Evolutionary conservation across 2,888 invertebrate genomes (phyloP).

Genomic region (Diogma glabrata): DNA sequence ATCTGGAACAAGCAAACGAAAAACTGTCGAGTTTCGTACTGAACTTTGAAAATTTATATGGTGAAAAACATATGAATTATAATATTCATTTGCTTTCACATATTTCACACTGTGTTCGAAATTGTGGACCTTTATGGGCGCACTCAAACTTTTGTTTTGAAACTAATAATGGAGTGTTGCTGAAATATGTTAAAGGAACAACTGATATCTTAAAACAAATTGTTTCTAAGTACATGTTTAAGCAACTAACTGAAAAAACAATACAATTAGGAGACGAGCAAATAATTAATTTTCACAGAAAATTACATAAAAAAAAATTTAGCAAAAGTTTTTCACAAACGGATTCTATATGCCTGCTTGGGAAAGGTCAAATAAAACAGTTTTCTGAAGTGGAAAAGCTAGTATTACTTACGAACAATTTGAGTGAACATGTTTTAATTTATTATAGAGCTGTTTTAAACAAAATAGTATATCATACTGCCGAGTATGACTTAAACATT

Average conservation of each 20-base stretch:
- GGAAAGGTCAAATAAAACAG: neutral
- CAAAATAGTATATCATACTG: neutral
- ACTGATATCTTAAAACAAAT: slow-evolving; percentile 7
- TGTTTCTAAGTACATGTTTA: neutral
- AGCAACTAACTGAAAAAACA: neutral
- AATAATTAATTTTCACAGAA: neutral
- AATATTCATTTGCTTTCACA: slow-evolving; percentile 8
- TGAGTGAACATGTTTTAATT: neutral
- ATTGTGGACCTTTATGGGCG: slow-evolving; percentile 8
- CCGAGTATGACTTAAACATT: neutral
- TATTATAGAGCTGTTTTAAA: neutral
- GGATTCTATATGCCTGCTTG: neutral
- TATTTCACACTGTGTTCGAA: neutral
- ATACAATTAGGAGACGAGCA: neutral
- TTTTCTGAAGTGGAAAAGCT: neutral
- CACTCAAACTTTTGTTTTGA: neutral
- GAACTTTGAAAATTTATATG: slow-evolving; percentile 8
- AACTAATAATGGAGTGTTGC: neutral
- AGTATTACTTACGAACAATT: neutral
- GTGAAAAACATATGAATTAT: slow-evolving; percentile 6
- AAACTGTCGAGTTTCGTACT: neutral
- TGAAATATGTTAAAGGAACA: neutral
- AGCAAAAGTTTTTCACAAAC: neutral
- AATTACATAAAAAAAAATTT: neutral
- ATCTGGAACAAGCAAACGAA: neutral